These are phyloP conservation scores for Plagodis dolabraria DNA, from an alignment of 2,888 invertebrate genomes.

Conservation along the genomic window DNA sequence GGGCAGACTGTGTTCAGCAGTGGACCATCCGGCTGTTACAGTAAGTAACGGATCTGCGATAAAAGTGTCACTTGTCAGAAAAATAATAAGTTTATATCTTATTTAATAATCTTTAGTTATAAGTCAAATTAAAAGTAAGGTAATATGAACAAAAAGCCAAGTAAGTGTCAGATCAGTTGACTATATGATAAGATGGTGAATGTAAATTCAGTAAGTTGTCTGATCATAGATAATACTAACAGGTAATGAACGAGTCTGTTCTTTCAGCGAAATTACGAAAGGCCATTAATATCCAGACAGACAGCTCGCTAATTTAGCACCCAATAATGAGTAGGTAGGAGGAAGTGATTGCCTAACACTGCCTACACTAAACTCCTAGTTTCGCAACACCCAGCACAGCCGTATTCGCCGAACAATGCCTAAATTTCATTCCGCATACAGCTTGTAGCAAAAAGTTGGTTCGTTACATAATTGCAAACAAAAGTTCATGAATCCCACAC, in stretches of 20 bases:
- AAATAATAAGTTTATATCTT: too few species aligned
- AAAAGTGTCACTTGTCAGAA: too few species aligned
- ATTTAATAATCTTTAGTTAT: too few species aligned
- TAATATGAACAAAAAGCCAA: too few species aligned
- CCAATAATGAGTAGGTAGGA: conserved; percentile 16
- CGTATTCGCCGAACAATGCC: conserved; percentile 14
- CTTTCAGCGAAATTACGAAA: background rate
- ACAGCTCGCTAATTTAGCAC: background rate
- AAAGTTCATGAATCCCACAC: conserved; percentile 11
- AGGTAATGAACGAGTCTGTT: background rate
- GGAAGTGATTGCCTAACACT: conserved; percentile 6
- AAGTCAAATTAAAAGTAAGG: too few species aligned
- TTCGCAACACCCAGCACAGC: conserved; percentile 8
- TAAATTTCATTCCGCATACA: conserved; percentile 11
- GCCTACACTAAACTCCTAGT: conserved; percentile 1
- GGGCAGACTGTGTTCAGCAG: too few species aligned
- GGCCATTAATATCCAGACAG: background rate
- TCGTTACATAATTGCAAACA: conserved; percentile 6
- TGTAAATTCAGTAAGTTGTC: too few species aligned
- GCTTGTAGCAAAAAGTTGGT: conserved; percentile 7
- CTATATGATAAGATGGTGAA: too few species aligned
- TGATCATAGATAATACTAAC: too few species aligned
- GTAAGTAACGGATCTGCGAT: too few species aligned
- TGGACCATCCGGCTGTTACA: too few species aligned
- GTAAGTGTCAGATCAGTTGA: too few species aligned